These are phyloP conservation scores for Gerris buenoi DNA, from an alignment of 1,140 invertebrate species.

Conservation along the genomic window DNA sequence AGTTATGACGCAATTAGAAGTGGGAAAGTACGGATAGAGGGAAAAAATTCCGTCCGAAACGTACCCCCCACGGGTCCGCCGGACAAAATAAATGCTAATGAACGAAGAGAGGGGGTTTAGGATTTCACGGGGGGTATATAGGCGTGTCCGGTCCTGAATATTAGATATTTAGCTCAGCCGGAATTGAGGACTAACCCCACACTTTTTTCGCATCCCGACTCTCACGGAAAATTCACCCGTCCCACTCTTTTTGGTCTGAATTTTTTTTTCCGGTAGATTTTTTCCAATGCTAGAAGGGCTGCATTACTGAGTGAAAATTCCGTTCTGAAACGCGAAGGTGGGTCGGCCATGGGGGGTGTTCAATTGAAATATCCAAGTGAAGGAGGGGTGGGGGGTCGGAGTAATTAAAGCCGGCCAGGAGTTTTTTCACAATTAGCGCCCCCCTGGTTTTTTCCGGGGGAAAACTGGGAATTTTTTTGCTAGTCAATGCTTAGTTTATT, in stretches of 20 bases:
- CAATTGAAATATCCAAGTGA: conserved; percentile 4
- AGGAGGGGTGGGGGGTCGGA: neutral
- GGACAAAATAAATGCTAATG: conserved; percentile 5
- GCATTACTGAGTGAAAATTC: neutral
- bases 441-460: too few species aligned
- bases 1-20: conserved; percentile 6
- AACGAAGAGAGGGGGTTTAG: too few species aligned
- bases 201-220: neutral
- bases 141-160: neutral
- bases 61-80: neutral
- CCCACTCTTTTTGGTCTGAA: neutral
- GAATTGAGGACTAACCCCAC: neutral
- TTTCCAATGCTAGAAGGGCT: neutral
- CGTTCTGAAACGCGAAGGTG: neutral
- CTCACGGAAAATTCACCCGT: neutral
- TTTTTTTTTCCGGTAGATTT: neutral
- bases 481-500: too few species aligned
- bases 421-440: neutral
- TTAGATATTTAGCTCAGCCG: conserved; percentile 2
- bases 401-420: conserved; percentile 3
- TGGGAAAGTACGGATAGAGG: too few species aligned
- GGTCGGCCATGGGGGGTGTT: neutral
- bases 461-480: too few species aligned
- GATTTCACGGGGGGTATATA: neutral
- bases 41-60: neutral